phyloP scores from a whole-genome alignment of 2,797 vertebrate genomes.

The Sphaeramia orbicularis region DNA sequence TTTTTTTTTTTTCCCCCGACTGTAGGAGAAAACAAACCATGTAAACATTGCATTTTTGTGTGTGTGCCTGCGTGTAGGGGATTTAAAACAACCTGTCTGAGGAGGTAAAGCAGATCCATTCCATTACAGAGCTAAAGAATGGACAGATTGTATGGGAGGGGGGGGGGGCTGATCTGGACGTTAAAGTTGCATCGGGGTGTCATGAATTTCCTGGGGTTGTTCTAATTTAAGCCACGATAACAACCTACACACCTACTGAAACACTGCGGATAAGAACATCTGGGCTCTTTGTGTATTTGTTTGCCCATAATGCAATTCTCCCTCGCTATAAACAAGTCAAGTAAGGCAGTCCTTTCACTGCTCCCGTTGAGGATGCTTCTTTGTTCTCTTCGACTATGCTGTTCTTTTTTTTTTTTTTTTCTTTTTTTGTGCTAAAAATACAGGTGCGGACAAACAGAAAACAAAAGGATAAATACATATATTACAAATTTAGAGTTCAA shows the following conservation, averaged over 20 bases:
- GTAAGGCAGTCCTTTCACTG: conserved; percentile 30
- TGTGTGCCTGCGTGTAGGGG: not conserved
- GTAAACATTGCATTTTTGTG: conserved; percentile 1
- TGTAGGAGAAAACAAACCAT: conserved; percentile 44
- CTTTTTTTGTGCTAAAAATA: conserved; percentile 50
- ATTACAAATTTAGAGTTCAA: conserved; percentile 15
- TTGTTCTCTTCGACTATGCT: conserved; percentile 27
- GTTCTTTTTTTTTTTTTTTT: not conserved
- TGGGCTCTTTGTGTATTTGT: conserved; percentile 42
- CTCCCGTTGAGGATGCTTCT: conserved; percentile 33
- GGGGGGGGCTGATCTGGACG: conserved; percentile 8
- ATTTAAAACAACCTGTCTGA: conserved; percentile 4
- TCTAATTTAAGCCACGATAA: conserved; percentile 19
- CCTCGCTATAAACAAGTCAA: conserved; percentile 48
- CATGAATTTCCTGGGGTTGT: conserved; percentile 15
- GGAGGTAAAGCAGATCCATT: conserved; percentile 17
- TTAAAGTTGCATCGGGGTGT: not conserved
- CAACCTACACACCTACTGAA: conserved; percentile 2
- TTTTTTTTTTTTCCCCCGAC: conserved; percentile 19
- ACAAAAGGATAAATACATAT: conserved; percentile 19
- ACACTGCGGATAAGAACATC: conserved; percentile 33
- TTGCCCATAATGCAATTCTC: conserved; percentile 51
- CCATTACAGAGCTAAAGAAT: conserved; percentile 2
- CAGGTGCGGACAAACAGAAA: conserved; percentile 30
- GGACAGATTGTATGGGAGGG: not conserved